Evolutionary conservation across 2,888 invertebrate species (phyloP), one percentile per base, ranked within the genome.

Genomic region (Hydrotaea cyrtoneurina): DNA sequence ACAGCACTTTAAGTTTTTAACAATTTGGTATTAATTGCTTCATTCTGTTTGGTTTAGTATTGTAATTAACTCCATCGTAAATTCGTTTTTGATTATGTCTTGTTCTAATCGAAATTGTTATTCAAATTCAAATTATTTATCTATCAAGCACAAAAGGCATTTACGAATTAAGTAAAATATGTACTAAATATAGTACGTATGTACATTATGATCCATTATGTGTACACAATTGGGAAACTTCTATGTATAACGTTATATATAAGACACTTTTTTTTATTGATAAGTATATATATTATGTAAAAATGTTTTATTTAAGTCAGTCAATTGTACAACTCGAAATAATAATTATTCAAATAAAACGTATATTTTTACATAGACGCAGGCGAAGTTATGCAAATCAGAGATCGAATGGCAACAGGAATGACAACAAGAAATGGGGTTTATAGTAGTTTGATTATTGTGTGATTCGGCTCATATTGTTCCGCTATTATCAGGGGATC

Each of bases 321-420:
- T 64, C 73, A 79, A 73, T 79, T 79, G 79, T 73, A 79, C 39
- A 79, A 55, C 79, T 66, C 64, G 62, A 79, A 73, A 79, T 78
- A 72, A 69, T 57, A 1, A 26, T 43, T 69, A 59, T 57, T 69
- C 23, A 64, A 66, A 57, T 57, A 39, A 66, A 69, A 55, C 50
- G 23, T 39, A 69, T 77, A 77, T 77, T 77, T 77, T 59, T 59
- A 59, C 59, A 59, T 59, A 26, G 10, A 59, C 10, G 39, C 10
- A 11, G 4, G 39, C 39, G 11, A 10, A 39, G 11, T 39, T 39
- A 10, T 31, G 2, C 7, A 31, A 31, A 31, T 7, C 31, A 31
- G 2, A 31, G 7, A 31, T 31, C 31, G 2, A 4, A 31, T 7
- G 31, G 31, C 31, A 31, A n/a, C n/a, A n/a, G n/a, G 31, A 31